Evolutionary conservation across 35 echinoderm and acorn worm genomes (phyloP), one percentile per base, ranked within the genome.

Genomic region (Lytechinus pictus): DNA sequence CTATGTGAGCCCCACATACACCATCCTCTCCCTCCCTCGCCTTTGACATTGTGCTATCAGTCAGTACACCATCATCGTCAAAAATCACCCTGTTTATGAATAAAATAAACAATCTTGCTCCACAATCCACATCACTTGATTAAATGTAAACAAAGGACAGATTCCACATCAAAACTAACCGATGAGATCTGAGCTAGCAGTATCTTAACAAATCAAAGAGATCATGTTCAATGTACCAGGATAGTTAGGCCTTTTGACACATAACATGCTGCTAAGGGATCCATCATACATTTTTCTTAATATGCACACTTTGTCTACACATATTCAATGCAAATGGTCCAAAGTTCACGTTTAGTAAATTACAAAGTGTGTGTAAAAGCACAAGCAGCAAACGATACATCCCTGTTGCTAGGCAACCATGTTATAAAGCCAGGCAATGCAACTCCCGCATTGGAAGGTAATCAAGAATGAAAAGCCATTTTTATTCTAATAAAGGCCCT

Each of bases 31-130:
- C 33, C 33, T 44, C 33, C 33, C 33, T 44, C 2, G 33, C 33
- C 2, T 44, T 44, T 44, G 33, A 44, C 33, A 44, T 44, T 44
- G 33, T 44, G 33, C 33, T 44, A 79, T 24, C 66, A 7, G 66
- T 79, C 21, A n/a, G 61, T 19, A 71, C 6, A 24, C 19, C 8
- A 24, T n/a, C 66, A 24, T 24, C 66, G 19, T 24, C 4, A 19
- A 24, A 79, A 24, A 79, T 79, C 66, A 79, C 66, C 66, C 66
- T 79, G 66, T 79, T 79, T 79, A 79, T 79, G n/a, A 79, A 79
- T 24, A 24, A 79, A 79, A 79, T 79, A 24, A 6, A 79, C 16
- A 79, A 79, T 79, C 66, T 79, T 79, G 66, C 66, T n/a, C 66
- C 16, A 79, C 66, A 79, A 24, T 24, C 8, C 66, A 79, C 66